Evolutionary conservation across 1,140 invertebrate species (phyloP).

Genomic region (Vollenhovia emeryi): DNA sequence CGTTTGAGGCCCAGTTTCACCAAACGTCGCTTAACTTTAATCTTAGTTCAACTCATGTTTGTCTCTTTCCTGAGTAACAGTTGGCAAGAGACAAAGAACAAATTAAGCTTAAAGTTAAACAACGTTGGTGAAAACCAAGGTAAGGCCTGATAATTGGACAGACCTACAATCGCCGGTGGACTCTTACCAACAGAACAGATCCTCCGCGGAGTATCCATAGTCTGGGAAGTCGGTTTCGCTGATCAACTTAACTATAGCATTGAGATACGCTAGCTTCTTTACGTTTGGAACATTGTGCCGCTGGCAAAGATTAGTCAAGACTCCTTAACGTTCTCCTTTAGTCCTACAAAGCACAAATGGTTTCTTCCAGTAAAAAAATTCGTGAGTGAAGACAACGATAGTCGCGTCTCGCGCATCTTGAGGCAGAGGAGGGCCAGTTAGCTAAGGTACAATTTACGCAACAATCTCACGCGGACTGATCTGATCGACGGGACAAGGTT

Average conservation of each 20-base stretch:
- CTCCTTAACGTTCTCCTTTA: constrained; percentile 88
- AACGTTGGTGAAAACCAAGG: too few relatives aligned
- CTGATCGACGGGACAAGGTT: background rate
- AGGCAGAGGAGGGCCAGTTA: background rate
- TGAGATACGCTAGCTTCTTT: constrained; percentile 91
- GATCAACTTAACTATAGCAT: constrained; percentile 92
- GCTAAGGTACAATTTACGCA: background rate
- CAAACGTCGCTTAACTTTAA: too few relatives aligned
- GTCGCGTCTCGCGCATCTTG: background rate
- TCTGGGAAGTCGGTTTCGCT: constrained; percentile 88
- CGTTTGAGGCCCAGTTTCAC: too few relatives aligned
- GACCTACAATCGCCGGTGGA: background rate
- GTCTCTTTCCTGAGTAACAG: too few relatives aligned
- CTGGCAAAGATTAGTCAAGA: constrained; percentile 88
- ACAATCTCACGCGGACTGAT: background rate
- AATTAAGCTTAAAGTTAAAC: too few relatives aligned
- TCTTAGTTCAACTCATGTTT: too few relatives aligned
- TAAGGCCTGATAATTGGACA: background rate
- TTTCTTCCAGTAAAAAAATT: background rate
- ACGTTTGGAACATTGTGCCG: constrained; percentile 87
- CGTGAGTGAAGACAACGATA: background rate
- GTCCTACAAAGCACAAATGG: constrained; percentile 77
- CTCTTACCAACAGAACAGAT: constrained; percentile 93
- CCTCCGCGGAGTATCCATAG: constrained; percentile 90
- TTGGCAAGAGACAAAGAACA: too few relatives aligned